A percentile compares a stretch with the other conserved stretches of the same genome.
phyloP scores from a whole-genome alignment of 2,113 vertebrate genomes.

The Mohoua ochrocephala region DNA sequence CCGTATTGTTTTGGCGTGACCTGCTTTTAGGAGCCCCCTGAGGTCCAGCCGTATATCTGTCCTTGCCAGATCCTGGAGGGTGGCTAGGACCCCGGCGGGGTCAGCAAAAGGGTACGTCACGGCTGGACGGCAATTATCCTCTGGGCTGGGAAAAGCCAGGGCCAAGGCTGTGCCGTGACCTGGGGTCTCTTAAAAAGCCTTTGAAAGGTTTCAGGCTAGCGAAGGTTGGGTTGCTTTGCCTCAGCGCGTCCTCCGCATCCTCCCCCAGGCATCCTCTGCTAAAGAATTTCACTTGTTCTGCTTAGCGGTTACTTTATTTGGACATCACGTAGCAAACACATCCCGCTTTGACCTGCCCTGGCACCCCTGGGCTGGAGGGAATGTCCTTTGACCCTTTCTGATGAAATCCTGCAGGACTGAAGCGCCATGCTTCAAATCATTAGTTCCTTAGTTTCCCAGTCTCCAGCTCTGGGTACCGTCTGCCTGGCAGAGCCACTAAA shows the following conservation, averaged over 20 bases:
- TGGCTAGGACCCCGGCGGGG: neutral
- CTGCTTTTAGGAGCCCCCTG: conserved; percentile 4
- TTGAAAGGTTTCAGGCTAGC: neutral
- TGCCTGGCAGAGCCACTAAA: neutral
- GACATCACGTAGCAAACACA: neutral
- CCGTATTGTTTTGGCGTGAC: conserved; percentile 30
- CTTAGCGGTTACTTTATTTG: neutral
- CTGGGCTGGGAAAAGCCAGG: neutral
- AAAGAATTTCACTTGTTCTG: neutral
- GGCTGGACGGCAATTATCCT: conserved; percentile 9
- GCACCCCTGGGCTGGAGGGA: neutral
- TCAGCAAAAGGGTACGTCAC: neutral
- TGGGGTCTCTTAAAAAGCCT: neutral
- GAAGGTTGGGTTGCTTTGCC: neutral
- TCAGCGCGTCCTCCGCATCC: neutral
- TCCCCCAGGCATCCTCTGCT: neutral
- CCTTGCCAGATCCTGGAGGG: neutral
- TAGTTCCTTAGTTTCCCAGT: neutral
- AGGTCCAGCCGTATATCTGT: conserved; percentile 15
- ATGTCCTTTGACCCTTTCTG: neutral
- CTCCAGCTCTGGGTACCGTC: neutral
- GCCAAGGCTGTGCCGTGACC: neutral
- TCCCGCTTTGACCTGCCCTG: neutral
- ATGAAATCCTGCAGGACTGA: neutral
- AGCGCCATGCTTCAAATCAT: neutral